Evolutionary conservation across 1,140 invertebrate species (phyloP), one percentile per base, ranked within the genome.

Genomic region (Choristoneura fumiferana): DNA sequence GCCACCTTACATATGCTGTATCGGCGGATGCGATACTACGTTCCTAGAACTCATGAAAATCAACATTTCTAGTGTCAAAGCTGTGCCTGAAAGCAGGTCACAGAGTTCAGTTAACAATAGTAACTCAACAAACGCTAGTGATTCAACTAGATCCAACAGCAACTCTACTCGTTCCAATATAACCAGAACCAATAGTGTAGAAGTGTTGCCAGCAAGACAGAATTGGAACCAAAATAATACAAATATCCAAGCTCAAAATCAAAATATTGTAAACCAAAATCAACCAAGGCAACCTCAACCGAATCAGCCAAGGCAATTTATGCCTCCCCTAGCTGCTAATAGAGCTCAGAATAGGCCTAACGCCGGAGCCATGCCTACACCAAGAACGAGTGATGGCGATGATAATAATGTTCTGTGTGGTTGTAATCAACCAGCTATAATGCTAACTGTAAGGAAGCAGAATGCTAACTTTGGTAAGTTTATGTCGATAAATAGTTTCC

Each of bases 1-100:
- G 0, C 90, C 92, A 43, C 93, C 94, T 53, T 95, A 94, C 76
- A 90, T 89, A 5, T 92, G 93, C 0, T 98, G 97, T 81, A 90
- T 98, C 36, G 94, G 93, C 10, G 95, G 96, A 0, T 98, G 97
- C 88, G 95, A 98, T 84, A 67, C 74, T 8, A 89, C 92, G 15
- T 92, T 97, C 36, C 89, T 94, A 33, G 93, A 95, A 73, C 83
- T 91, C 14, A 87, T 97, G 0, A 91, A 93, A 62, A 92, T 95
- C 53, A 91, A 89, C 60, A 43, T 89, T 8, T 84, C 87, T 8
- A 74, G 76, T 34, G 85, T 93, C 0, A 90, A 80, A 63, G 67
- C 36, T 9, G 5, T 65, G 54, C 45, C 57, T 34, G 62, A 52
- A 10, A 71, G 57, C 0, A 45, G 67, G n/a, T 62, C 67, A 58